Conservation (phyloP, 1,140 invertebrate genomes). For the Gonioctena quinquepunctata region DNA sequence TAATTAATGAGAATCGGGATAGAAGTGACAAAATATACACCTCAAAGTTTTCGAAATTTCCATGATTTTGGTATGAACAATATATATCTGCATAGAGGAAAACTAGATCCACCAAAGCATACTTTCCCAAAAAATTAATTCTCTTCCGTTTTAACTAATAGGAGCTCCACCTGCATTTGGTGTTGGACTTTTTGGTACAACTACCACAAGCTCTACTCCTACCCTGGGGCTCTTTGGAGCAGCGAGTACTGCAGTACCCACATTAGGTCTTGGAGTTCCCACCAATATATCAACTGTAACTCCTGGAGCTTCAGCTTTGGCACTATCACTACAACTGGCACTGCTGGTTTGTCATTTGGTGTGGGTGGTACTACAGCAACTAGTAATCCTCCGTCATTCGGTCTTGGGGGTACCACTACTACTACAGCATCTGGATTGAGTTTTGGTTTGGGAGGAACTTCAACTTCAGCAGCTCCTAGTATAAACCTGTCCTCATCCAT, state of each 20-base stretch:
- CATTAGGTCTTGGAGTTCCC: not conserved
- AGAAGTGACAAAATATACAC: too few species aligned
- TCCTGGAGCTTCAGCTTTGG: not conserved
- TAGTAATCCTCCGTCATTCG: constrained; percentile 1
- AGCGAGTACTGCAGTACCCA: not conserved
- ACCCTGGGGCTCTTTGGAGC: too few species aligned
- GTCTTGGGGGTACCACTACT: constrained; percentile 2
- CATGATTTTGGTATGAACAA: too few species aligned
- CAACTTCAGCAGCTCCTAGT: constrained; percentile 24
- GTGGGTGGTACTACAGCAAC: constrained; percentile 20
- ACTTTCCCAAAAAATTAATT: too few species aligned
- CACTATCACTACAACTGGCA: not conserved
- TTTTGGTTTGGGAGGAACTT: not conserved
- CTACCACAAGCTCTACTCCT: not conserved
- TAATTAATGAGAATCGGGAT: too few species aligned
- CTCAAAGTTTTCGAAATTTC: too few species aligned
- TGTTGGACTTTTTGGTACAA: constrained; percentile 14
- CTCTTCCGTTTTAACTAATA: too few species aligned
- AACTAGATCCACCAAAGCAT: too few species aligned
- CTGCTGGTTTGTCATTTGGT: constrained; percentile 9
- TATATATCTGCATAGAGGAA: too few species aligned
- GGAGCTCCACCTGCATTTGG: constrained; percentile 12
- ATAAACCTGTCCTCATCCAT: constrained; percentile 46
- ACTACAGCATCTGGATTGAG: not conserved
- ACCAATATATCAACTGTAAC: not conserved